Base-by-base conservation (phyloP, 2,797 vertebrate species). In the Leptatherina wallacei region DNA sequence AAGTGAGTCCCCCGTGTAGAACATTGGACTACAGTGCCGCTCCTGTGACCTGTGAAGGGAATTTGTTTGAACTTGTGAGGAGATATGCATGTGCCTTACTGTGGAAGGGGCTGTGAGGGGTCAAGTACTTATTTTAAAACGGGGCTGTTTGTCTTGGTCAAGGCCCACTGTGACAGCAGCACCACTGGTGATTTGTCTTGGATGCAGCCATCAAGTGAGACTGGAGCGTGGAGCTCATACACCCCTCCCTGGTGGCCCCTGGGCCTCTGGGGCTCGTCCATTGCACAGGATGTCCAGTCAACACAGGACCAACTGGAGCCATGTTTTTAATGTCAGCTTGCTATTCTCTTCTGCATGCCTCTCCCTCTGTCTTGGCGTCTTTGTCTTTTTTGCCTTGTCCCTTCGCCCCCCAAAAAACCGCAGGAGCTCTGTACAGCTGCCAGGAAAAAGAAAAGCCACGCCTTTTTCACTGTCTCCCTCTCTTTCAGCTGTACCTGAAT, bases 131-230 rank as follows among this genome's bases (percentile, higher is more conserved):
- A 89, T 94, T 94, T 94, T 90, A 88, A 90, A 88, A 88, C 83
- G 78, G 4, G 78, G 82, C 85, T 92, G 92, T 95, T 94, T 94
- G 91, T 95, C 94, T 95, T 95, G 91, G 92, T 95, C 89, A 91
- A 88, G 82, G 68, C 78, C 75, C 76, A 87, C 63, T 55, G 88
- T 90, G 93, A 94, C 93, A 92, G 92, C 85, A 89, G 88, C 88
- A 85, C 86, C 86, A 67, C 81, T 80, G 88, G 91, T 93, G 87
- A 94, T 95, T 95, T 95, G 91, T 95, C 91, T 93, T 95, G 91
- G 91, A 93, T 78, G 59, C 49, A 73, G 69, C 75, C 81, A 85
- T 92, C 88, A 83, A 87, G 77, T 74, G 78, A 88, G 85, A 71
- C 81, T 32, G 73, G 68, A 75, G 81, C 80, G 74, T 70, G 22